These are phyloP conservation scores for Drosophila suzukii DNA, from an alignment of 1,140 invertebrate genomes.

Conservation along the genomic window DNA sequence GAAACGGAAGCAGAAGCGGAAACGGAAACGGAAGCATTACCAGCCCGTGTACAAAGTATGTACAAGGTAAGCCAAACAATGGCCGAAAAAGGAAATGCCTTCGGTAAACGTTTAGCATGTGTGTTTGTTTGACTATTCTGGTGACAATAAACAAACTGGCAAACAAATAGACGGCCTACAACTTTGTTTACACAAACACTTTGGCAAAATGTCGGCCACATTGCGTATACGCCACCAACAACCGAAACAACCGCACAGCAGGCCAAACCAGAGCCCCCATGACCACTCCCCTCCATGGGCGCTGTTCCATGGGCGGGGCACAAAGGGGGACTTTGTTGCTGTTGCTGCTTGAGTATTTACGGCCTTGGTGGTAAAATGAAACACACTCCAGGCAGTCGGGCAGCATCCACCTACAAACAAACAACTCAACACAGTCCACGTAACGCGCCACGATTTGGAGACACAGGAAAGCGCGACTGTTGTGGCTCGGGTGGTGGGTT, in stretches of 20 bases:
- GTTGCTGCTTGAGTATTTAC: constrained; percentile 66
- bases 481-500: constrained; percentile 6
- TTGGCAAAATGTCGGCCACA: constrained; percentile 71
- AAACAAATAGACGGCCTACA: constrained; percentile 70
- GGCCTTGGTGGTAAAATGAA: constrained; percentile 64
- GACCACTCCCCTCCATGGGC: constrained; percentile 18
- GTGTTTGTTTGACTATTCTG: constrained; percentile 16
- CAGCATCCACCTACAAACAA: constrained; percentile 48
- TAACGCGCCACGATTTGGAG: constrained; percentile 14
- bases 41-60: constrained; percentile 38
- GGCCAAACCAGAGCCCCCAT: constrained; percentile 61
- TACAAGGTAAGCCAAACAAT: constrained; percentile 54
- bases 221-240: constrained; percentile 71
- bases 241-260: constrained; percentile 45
- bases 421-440: constrained; percentile 30
- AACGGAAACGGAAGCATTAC: constrained; percentile 62
- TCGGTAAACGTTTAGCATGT: constrained; percentile 57
- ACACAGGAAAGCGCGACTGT: constrained; percentile 7
- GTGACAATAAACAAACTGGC: constrained; percentile 73
- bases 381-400: constrained; percentile 35
- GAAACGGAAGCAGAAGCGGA: constrained; percentile 63
- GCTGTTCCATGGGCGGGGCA: not conserved
- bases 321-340: constrained; percentile 7
- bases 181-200: constrained; percentile 79
- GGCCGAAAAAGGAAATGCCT: constrained; percentile 57